Evolutionary conservation across 2,113 vertebrate species (phyloP).

Genomic region (Actinemys pallida): DNA sequence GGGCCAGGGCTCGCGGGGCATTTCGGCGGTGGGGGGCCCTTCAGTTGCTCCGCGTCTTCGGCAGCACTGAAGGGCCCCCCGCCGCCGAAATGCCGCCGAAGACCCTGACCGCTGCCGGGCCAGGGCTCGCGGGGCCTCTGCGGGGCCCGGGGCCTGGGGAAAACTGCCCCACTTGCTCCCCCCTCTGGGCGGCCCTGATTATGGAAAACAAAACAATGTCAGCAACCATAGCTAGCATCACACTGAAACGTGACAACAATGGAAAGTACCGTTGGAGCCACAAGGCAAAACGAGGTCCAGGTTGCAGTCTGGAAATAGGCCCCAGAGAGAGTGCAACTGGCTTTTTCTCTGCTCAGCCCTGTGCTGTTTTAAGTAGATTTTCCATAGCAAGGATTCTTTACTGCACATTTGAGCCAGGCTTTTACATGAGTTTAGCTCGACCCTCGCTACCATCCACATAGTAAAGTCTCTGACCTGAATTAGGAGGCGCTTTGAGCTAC

Average conservation of each 20-base stretch:
- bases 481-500: not conserved
- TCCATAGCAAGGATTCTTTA: not conserved
- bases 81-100: too few species aligned
- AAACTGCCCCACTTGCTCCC: too few species aligned
- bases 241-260: slow-evolving; percentile 39
- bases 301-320: not conserved
- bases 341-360: not conserved
- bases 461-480: not conserved
- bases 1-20: too few species aligned
- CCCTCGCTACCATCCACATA: not conserved
- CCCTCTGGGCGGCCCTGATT: not conserved
- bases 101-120: too few species aligned
- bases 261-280: slow-evolving; percentile 51
- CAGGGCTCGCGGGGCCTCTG: too few species aligned
- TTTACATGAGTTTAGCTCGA: not conserved
- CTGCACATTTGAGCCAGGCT: not conserved
- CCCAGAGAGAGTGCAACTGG: not conserved
- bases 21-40: too few species aligned
- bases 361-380: not conserved
- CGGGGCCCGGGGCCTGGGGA: too few species aligned
- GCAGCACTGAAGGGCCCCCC: too few species aligned
- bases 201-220: slow-evolving; percentile 9
- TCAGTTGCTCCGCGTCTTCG: too few species aligned
- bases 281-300: slow-evolving; percentile 23
- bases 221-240: slow-evolving; percentile 45